Conservation (phyloP, 2,797 vertebrate genomes). For the Labroides dimidiatus region DNA sequence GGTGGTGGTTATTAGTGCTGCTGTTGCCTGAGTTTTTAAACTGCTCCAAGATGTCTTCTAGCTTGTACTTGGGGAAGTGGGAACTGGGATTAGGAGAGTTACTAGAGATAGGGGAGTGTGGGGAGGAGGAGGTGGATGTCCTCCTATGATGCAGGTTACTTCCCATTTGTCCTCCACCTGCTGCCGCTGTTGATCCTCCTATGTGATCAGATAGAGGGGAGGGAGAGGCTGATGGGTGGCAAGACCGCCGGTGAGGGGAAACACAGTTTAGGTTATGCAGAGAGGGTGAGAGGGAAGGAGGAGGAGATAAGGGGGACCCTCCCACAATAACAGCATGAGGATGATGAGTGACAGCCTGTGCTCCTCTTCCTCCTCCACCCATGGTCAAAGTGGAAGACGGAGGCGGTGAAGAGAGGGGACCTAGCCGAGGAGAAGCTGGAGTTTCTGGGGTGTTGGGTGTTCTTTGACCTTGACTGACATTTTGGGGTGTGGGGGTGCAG, state of each 20-base stretch:
- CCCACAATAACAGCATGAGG: conserved; percentile 64
- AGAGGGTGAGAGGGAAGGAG: conserved; percentile 77
- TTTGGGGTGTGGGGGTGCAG: conserved; percentile 75
- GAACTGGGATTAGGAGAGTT: conserved; percentile 79
- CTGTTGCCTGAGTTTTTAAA: conserved; percentile 85
- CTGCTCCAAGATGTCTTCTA: conserved; percentile 86
- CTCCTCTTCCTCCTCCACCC: conserved; percentile 63
- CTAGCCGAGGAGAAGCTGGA: conserved; percentile 73
- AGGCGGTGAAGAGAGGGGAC: conserved; percentile 74
- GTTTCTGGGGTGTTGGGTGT: conserved; percentile 76
- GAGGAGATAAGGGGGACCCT: conserved; percentile 63
- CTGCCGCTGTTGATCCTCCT: conserved; percentile 53
- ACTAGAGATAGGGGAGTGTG: conserved; percentile 76
- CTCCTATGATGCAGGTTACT: conserved; percentile 73
- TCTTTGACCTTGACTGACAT: conserved; percentile 73
- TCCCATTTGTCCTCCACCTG: conserved; percentile 67
- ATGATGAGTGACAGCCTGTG: conserved; percentile 61
- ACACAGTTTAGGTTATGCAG: conserved; percentile 82
- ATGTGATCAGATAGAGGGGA: conserved; percentile 82
- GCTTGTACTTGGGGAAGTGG: conserved; percentile 83
- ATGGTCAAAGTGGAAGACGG: conserved; percentile 73
- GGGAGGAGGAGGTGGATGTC: conserved; percentile 82
- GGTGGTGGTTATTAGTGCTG: conserved; percentile 78
- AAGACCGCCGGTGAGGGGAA: conserved; percentile 85
- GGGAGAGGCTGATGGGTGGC: conserved; percentile 85